These are phyloP conservation scores for Pollenia angustigena DNA, from an alignment of 2,888 invertebrate genomes.

Conservation along the genomic window DNA sequence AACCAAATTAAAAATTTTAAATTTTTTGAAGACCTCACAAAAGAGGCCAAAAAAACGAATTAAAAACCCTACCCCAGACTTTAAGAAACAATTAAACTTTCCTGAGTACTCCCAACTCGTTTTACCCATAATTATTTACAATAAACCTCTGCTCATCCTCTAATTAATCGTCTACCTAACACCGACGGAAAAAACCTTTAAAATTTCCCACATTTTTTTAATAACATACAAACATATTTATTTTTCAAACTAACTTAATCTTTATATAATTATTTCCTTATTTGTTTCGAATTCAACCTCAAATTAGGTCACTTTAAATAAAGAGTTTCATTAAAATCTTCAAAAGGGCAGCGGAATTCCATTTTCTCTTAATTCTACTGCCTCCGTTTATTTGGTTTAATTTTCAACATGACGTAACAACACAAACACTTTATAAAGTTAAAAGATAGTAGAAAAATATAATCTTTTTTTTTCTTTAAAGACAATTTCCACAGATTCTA, in stretches of 20 bases:
- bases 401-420: conserved; percentile 40
- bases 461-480: not conserved
- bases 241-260: conserved; percentile 7
- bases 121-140: no score
- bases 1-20: no score
- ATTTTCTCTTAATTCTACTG: not conserved
- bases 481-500: conserved; percentile 55
- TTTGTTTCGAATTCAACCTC: not conserved
- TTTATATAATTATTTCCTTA: conserved; percentile 19
- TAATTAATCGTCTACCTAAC: no score
- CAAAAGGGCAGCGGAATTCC: not conserved
- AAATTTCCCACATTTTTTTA: no score
- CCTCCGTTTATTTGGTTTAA: not conserved
- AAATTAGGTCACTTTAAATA: conserved; percentile 1
- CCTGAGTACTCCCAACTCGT: no score
- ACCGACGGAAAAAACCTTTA: no score
- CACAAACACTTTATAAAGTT: not conserved
- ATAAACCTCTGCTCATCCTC: no score
- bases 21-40: no score
- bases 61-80: no score
- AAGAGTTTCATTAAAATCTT: not conserved
- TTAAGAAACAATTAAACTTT: no score
- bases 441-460: not conserved
- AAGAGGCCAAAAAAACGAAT: no score
- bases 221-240: no score